Base-by-base conservation (phyloP, 1,140 invertebrate genomes). In the Acromyrmex heyeri region DNA sequence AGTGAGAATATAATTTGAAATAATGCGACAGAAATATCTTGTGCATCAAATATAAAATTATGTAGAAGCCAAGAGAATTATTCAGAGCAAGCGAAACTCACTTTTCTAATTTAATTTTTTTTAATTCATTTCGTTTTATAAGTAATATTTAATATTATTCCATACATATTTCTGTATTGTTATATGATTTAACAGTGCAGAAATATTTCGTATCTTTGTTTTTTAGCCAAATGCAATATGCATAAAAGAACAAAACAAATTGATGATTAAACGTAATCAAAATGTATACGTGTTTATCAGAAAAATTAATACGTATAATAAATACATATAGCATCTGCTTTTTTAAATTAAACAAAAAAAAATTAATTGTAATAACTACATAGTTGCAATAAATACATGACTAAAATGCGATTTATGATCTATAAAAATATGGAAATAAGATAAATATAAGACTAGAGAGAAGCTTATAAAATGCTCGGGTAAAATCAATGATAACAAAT, bases 401-500 rank as follows among this genome's bases (percentile, higher is more conserved):
- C 0, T 27, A 70, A 81, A 24, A 21, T 70, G 30, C 34, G 30
- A 69, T 70, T 65, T 81, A 61, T 70, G 6, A 73, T 12, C 14
- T 83, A 21, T 38, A 48, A 50, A 75, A 70, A 83, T 62, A 55
- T 62, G 6, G 8, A 59, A 82, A 48, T 82, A 73, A 82, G 44
- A 61, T 50, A 44, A 44, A 38, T 48, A n/a, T 75, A 73, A 83
- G 79, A 83, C 79, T 83, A 83, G 69, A 83, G 8, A 18, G 21
- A 83, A 83, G 57, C 48, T 61, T 61, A 75, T 83, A 73, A 75
- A 83, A 44, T 75, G 69, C 18, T 83, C 12, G 18, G 16, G 24
- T 82, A 83, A 61, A 57, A 81, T 70, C 6, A 62, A 16, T 82
- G 6, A 83, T 73, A 83, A 83, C 44, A 61, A 83, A 75, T 83